These are phyloP conservation scores for Gryon sp. DNA, from an alignment of 1,140 invertebrate genomes.

Conservation along the genomic window DNA sequence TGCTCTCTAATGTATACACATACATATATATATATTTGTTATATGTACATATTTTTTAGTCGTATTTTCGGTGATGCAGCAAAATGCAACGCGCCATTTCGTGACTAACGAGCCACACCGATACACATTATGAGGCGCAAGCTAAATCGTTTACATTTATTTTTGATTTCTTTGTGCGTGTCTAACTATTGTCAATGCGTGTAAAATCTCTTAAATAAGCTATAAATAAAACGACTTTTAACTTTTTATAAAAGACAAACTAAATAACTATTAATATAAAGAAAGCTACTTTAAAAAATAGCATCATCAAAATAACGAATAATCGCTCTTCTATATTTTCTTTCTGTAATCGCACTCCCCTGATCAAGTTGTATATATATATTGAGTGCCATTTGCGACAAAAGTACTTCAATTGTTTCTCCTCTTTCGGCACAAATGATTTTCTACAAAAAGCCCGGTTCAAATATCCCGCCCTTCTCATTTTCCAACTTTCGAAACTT, in stretches of 20 bases:
- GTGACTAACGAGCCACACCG: constrained; percentile 45
- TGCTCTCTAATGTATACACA: background rate
- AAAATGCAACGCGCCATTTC: constrained; percentile 58
- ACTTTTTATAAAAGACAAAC: no score
- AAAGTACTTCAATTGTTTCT: constrained; percentile 44
- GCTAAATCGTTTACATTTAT: constrained; percentile 18
- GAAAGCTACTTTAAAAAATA: no score
- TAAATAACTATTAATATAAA: no score
- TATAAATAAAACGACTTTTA: no score
- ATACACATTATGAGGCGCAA: constrained; percentile 35
- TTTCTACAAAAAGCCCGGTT: constrained; percentile 23
- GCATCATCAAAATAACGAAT: no score
- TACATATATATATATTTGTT: background rate
- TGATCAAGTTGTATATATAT: constrained; percentile 36
- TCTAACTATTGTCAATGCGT: background rate
- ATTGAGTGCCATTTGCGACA: constrained; percentile 29
- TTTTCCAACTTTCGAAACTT: constrained; percentile 16
- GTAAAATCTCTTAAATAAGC: background rate
- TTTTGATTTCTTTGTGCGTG: constrained; percentile 15
- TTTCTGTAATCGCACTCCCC: no score
- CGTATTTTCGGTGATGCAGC: constrained; percentile 53
- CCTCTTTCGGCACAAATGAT: constrained; percentile 25
- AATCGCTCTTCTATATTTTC: no score
- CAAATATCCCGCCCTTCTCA: constrained; percentile 19
- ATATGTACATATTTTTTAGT: constrained; percentile 31